Percentiles rank a stretch among this genome's conserved stretches.
Conservation (phyloP, 2,888 invertebrate species). For the Lagria hirta region DNA sequence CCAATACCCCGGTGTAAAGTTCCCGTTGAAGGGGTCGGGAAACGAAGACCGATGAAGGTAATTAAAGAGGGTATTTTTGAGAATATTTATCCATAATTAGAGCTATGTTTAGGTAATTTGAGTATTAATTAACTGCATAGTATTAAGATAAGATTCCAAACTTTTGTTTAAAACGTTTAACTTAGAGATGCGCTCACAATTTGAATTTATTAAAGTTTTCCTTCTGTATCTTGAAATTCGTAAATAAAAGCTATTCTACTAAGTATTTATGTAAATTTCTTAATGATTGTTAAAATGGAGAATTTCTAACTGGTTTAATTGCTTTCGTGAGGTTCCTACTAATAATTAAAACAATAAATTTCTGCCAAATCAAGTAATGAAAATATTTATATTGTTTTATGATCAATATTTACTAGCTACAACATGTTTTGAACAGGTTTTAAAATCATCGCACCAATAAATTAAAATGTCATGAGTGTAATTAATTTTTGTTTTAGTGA, state of each 20-base stretch:
- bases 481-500: no score
- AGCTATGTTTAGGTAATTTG: conserved; percentile 46
- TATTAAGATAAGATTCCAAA: conserved; percentile 44
- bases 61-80: conserved; percentile 43
- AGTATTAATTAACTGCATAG: conserved; percentile 47
- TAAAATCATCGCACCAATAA: no score
- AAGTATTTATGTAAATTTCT: conserved; percentile 41
- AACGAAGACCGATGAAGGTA: conserved; percentile 34
- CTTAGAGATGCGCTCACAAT: conserved; percentile 32
- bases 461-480: no score
- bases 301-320: conserved; percentile 35
- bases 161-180: conserved; percentile 34
- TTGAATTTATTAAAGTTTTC: conserved; percentile 40
- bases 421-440: not conserved
- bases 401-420: not conserved
- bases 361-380: conserved; percentile 5
- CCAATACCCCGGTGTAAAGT: conserved; percentile 16
- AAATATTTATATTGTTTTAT: conserved; percentile 23
- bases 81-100: conserved; percentile 48
- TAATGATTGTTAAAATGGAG: conserved; percentile 34
- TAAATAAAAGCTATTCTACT: conserved; percentile 36
- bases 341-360: conserved; percentile 25
- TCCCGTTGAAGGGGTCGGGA: conserved; percentile 20
- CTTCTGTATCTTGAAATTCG: conserved; percentile 37
- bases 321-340: conserved; percentile 16